These are phyloP conservation scores for Geopemphigus sp. DNA, from an alignment of 1,140 invertebrate genomes.

Conservation along the genomic window DNA sequence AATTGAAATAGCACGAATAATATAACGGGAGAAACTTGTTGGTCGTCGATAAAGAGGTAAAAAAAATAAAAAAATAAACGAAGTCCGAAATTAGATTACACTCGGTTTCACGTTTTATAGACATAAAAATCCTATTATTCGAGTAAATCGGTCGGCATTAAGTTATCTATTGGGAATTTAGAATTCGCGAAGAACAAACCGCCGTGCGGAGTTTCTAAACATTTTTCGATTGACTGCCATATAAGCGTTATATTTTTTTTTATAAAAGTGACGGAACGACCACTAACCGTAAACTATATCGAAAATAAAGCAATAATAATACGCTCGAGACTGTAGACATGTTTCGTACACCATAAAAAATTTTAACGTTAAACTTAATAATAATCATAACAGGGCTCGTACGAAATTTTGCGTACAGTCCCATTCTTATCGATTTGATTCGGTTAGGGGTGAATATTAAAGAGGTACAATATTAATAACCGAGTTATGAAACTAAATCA, in stretches of 20 bases:
- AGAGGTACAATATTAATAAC: too few relatives aligned
- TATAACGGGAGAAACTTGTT: too few relatives aligned
- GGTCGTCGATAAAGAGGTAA: too few relatives aligned
- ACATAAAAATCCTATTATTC: not conserved
- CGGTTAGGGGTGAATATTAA: too few relatives aligned
- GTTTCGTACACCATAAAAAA: not conserved
- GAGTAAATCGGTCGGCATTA: not conserved
- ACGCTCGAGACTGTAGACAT: not conserved
- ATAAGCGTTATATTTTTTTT: not conserved
- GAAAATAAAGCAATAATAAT: not conserved
- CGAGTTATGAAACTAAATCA: too few relatives aligned
- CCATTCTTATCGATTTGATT: too few relatives aligned
- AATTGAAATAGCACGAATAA: too few relatives aligned
- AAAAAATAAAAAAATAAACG: too few relatives aligned
- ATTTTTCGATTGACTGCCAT: not conserved
- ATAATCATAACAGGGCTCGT: too few relatives aligned
- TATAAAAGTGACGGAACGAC: not conserved
- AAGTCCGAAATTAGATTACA: too few relatives aligned
- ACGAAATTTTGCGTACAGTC: too few relatives aligned
- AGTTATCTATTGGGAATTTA: not conserved
- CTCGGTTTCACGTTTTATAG: not conserved
- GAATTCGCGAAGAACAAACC: slow-evolving; percentile 1
- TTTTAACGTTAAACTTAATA: not conserved
- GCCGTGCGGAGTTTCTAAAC: not conserved
- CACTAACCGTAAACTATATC: not conserved